Evolutionary conservation across 2,113 vertebrate species (phyloP).

Genomic region (Mystacornis crossleyi): DNA sequence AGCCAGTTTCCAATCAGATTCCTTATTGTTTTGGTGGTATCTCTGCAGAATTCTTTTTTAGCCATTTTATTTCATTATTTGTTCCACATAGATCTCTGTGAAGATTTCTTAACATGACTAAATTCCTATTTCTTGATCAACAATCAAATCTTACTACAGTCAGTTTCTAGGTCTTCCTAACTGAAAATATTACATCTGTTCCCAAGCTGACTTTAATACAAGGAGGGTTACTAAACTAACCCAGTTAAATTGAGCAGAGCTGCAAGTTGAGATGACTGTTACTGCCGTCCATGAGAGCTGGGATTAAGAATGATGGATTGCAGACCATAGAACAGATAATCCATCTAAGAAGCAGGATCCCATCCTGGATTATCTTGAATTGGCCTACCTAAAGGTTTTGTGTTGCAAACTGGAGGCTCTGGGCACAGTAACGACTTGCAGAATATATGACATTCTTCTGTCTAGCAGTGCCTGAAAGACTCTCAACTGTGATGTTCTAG

Average conservation of each 20-base stretch:
- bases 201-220: constrained; percentile 57
- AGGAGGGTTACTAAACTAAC: constrained; percentile 66
- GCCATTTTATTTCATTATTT: constrained; percentile 64
- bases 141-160: constrained; percentile 48
- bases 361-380: constrained; percentile 58
- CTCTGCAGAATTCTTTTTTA: constrained; percentile 55
- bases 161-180: constrained; percentile 68
- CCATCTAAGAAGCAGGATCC: constrained; percentile 38
- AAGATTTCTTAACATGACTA: constrained; percentile 64
- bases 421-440: constrained; percentile 55
- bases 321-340: constrained; percentile 44
- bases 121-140: constrained; percentile 67
- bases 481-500: constrained; percentile 56
- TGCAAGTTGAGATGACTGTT: constrained; percentile 65
- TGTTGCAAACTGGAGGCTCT: constrained; percentile 69
- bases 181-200: constrained; percentile 65
- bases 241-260: constrained; percentile 66
- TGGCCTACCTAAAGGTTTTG: constrained; percentile 67
- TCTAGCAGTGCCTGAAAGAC: constrained; percentile 60
- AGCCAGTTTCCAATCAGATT: constrained; percentile 18
- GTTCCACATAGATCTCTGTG: constrained; percentile 48
- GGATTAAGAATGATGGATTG: constrained; percentile 70
- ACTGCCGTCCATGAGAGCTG: background rate
- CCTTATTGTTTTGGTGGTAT: constrained; percentile 1
- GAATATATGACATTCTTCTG: constrained; percentile 61